Evolutionary conservation across 2,888 invertebrate species (phyloP).

Genomic region (Drosophila percnosoma): DNA sequence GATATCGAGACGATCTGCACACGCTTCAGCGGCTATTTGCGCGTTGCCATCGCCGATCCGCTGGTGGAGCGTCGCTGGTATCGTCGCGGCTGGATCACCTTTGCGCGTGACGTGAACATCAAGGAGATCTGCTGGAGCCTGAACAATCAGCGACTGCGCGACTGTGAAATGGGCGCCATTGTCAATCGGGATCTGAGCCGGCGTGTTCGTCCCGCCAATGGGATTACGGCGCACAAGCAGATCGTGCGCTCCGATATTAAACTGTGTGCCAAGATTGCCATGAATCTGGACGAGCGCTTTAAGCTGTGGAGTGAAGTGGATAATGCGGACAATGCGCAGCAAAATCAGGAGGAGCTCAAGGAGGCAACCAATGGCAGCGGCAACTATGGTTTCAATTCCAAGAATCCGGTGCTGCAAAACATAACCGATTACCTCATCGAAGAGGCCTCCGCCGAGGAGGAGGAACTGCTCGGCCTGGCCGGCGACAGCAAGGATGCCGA

Average conservation of each 20-base stretch:
- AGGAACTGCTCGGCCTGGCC: constrained; percentile 91
- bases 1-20: constrained; percentile 98
- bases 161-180: constrained; percentile 89
- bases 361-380: constrained; percentile 47
- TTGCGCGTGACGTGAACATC: constrained; percentile 97
- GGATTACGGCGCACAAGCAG: constrained; percentile 94
- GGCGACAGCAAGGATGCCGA: constrained; percentile 85
- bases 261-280: constrained; percentile 95
- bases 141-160: constrained; percentile 92
- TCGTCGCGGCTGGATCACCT: constrained; percentile 99
- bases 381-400: constrained; percentile 90
- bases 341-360: constrained; percentile 8
- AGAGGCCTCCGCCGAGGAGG: constrained; percentile 99
- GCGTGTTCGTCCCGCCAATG: constrained; percentile 95
- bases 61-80: constrained; percentile 98
- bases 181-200: constrained; percentile 98
- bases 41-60: constrained; percentile 98
- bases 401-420: constrained; percentile 97
- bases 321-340: not conserved
- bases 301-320: constrained; percentile 89
- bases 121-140: constrained; percentile 99
- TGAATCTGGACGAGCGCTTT: constrained; percentile 94
- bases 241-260: constrained; percentile 96
- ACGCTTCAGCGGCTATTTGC: constrained; percentile 95
- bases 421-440: constrained; percentile 99